Percentiles rank a stretch among this genome's conserved stretches.
Evolutionary conservation across 2,113 vertebrate genomes (phyloP).

Genomic region (Bubo blakistoni): DNA sequence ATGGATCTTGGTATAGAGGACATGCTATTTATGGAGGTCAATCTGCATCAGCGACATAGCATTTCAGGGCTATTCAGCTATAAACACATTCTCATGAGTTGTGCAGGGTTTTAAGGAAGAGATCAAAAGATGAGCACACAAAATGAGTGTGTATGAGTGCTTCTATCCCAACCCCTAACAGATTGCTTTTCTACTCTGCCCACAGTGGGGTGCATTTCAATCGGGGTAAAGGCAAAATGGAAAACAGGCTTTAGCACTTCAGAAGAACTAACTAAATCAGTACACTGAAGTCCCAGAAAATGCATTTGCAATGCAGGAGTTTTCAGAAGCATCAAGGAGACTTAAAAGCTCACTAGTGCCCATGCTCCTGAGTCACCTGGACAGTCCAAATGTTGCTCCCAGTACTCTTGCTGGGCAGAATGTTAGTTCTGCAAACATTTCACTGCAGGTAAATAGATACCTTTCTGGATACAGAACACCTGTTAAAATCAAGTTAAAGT

Average conservation of each 20-base stretch:
- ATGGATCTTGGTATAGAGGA: slow-evolving; percentile 38
- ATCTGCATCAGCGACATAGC: slow-evolving; percentile 45
- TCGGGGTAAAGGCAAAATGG: neutral
- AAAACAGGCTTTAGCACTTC: slow-evolving; percentile 4
- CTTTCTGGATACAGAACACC: neutral
- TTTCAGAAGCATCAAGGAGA: neutral
- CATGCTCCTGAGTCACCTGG: neutral
- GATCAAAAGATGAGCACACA: slow-evolving; percentile 27
- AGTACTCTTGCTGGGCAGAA: neutral
- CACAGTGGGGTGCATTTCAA: neutral
- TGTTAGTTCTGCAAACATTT: neutral
- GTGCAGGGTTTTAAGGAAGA: slow-evolving; percentile 16
- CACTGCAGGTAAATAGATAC: neutral
- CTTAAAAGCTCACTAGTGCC: neutral
- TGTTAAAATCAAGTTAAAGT: neutral
- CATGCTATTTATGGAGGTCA: slow-evolving; percentile 56
- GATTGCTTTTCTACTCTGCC: slow-evolving; percentile 1
- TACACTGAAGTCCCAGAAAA: neutral
- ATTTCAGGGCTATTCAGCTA: slow-evolving; percentile 23
- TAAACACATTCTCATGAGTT: neutral
- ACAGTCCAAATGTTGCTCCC: neutral
- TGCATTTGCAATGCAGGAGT: neutral
- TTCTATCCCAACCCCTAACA: neutral
- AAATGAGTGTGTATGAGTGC: neutral
- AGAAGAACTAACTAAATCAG: neutral